These are phyloP conservation scores for Ramphastos sulfuratus DNA, from an alignment of 2,113 vertebrate genomes.

Conservation along the genomic window DNA sequence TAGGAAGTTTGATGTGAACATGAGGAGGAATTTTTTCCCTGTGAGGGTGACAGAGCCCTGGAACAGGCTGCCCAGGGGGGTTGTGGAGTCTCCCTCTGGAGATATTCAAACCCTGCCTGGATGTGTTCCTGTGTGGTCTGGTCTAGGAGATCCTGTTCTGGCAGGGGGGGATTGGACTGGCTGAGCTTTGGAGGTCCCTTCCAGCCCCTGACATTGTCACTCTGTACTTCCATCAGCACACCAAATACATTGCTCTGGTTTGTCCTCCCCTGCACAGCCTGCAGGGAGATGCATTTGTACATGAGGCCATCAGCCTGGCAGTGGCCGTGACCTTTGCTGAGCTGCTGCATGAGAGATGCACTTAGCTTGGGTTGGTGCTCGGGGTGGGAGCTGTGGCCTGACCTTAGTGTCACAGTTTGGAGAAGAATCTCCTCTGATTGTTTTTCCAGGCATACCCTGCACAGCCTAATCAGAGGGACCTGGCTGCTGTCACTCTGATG, in stretches of 20 bases:
- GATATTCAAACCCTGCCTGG: too few relatives aligned
- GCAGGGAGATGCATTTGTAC: background rate
- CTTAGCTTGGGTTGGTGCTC: background rate
- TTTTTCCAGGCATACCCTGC: background rate
- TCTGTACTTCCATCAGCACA: background rate
- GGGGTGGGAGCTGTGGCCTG: background rate
- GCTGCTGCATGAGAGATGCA: background rate
- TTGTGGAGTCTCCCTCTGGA: too few relatives aligned
- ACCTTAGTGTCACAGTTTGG: background rate
- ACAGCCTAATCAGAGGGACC: background rate
- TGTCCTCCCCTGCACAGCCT: background rate
- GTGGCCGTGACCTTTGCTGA: background rate
- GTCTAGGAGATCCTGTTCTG: too few relatives aligned
- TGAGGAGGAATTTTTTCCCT: too few relatives aligned
- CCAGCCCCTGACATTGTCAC: background rate
- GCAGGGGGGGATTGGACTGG: too few relatives aligned
- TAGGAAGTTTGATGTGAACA: too few relatives aligned
- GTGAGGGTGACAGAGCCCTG: too few relatives aligned
- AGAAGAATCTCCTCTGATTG: background rate
- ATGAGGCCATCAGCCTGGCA: background rate
- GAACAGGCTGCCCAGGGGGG: too few relatives aligned
- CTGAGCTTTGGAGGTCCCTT: too few relatives aligned
- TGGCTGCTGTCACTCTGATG: background rate
- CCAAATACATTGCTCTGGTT: background rate
- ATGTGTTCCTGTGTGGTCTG: too few relatives aligned